Percentiles rank a stretch among this genome's conserved stretches.
phyloP scores from a whole-genome alignment of 2,113 vertebrate genomes.

The Turnix velox region DNA sequence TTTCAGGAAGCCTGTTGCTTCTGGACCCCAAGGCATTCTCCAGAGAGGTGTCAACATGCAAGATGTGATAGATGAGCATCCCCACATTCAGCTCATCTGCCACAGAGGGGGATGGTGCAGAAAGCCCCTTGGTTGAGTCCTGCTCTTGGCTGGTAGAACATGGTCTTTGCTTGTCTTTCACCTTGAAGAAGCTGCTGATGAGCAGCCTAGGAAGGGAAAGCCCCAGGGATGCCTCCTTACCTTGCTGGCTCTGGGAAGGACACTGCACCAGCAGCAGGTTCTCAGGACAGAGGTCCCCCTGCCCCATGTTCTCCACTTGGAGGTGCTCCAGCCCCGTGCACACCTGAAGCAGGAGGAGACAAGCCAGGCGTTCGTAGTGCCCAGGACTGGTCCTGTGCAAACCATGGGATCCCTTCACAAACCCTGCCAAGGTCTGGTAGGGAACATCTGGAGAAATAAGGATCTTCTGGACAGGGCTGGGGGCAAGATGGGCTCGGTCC shows the following conservation, averaged over 20 bases:
- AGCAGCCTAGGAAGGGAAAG: conserved; percentile 69
- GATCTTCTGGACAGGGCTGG: neutral
- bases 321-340: conserved; percentile 72
- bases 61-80: conserved; percentile 68
- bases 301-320: neutral
- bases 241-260: neutral
- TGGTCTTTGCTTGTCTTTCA: neutral
- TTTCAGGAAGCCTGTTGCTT: neutral
- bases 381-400: conserved; percentile 38
- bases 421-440: conserved; percentile 72
- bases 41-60: conserved; percentile 38
- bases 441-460: conserved; percentile 70
- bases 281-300: conserved; percentile 55
- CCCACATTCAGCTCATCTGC: conserved; percentile 65
- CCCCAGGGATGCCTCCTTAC: neutral
- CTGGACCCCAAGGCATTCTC: neutral
- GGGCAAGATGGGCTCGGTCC: neutral
- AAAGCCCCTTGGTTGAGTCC: neutral
- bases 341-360: conserved; percentile 80
- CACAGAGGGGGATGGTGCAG: neutral
- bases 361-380: conserved; percentile 67
- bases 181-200: conserved; percentile 55
- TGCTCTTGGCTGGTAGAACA: neutral
- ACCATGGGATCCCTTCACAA: conserved; percentile 29
- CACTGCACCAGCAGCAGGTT: conserved; percentile 72